Base-by-base conservation (phyloP, 2,797 vertebrate genomes). In the Nyctalus aviator region DNA sequence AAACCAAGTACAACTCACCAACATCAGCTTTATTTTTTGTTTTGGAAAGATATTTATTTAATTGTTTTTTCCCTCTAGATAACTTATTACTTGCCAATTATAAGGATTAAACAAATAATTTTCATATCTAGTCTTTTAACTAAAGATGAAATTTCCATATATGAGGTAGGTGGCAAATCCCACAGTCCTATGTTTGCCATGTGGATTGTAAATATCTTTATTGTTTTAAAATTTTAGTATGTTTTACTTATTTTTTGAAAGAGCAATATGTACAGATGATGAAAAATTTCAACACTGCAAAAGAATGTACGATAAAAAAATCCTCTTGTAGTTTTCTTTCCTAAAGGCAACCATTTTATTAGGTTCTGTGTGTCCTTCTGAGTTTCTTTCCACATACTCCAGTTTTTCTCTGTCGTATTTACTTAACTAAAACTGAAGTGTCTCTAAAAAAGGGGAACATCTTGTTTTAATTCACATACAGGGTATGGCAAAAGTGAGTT, bases 11-110 rank as follows among this genome's bases (percentile, higher is more conserved):
- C 27, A 88, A 17, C 2, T 8, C 15, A 73, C 17, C 3, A 69
- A 6, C n/a, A 53, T 76, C 46, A 37, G 59, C 57, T 88, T 91
- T 86, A 57, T 83, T 53, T 86, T 90, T 89, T 87, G 23, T 84
- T 86, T 71, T 81, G 25, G 41, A 57, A 59, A 71, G 9, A 13
- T 69, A 15, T 72, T 66, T 55, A 35, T 72, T 64, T 55, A 46
- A 32, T 84, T n/a, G 21, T 59, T 76, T 46, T 83, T 85, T 94
- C 44, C 10, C n/a, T 76, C 17, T 44, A 66, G 27, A 88, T 37
- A 92, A 55, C 21, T 30, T 85, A 37, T 87, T 90, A 91, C n/a
- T 72, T 84, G 62, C 37, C 30, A 73, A 21, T 77, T 82, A 2
- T 73, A 79, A 87, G 48, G 66, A 32, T 83, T 68, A 77, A 84